Conservation (phyloP, 1,140 invertebrate species). For the Sminthurides bifidus region DNA sequence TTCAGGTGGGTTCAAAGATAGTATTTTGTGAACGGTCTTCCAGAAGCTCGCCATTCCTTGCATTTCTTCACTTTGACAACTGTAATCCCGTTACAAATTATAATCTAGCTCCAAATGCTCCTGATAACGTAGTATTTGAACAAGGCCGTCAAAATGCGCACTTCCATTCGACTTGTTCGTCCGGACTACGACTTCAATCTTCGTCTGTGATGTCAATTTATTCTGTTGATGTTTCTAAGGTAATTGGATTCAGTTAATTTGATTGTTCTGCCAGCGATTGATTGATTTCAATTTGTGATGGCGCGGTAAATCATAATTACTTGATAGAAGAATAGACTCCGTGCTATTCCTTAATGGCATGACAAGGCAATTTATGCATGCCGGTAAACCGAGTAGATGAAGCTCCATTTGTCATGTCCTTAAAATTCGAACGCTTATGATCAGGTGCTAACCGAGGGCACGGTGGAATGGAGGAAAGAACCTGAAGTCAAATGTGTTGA, state of each 20-base stretch:
- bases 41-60: slow-evolving; percentile 26
- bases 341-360: no score
- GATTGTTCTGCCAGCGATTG: no score
- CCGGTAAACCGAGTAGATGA: no score
- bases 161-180: slow-evolving; percentile 22
- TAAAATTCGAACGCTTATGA: neutral
- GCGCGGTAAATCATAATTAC: no score
- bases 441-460: slow-evolving; percentile 27
- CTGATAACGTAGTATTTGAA: slow-evolving; percentile 22
- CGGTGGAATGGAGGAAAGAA: slow-evolving; percentile 31
- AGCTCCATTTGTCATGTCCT: no score
- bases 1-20: slow-evolving; percentile 21
- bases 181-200: slow-evolving; percentile 14
- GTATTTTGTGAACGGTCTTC: slow-evolving; percentile 27
- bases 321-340: no score
- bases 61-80: slow-evolving; percentile 28
- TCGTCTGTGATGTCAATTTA: slow-evolving; percentile 27
- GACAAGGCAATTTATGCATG: no score
- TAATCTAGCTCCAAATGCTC: no score
- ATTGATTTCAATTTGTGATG: no score
- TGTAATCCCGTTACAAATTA: no score
- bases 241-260: neutral
- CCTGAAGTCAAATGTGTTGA: neutral
- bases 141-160: neutral
- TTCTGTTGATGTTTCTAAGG: slow-evolving; percentile 27